Conservation (phyloP, 2,113 vertebrate genomes). For the Zosterops japonicus region DNA sequence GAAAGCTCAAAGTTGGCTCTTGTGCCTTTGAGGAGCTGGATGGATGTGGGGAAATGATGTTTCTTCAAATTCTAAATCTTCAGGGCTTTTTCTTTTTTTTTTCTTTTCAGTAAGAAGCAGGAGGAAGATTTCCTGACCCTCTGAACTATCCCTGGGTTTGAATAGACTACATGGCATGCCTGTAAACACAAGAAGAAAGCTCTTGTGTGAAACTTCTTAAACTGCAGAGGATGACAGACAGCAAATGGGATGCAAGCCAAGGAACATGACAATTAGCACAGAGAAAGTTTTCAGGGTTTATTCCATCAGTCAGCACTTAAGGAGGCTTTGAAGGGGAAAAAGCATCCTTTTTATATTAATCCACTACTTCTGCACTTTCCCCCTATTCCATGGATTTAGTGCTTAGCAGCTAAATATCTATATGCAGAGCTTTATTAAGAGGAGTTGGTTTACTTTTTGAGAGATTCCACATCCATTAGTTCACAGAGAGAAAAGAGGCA, state of each 20-base stretch:
- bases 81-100: not conserved
- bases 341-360: slow-evolving; percentile 65
- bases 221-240: slow-evolving; percentile 34
- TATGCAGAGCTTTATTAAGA: slow-evolving; percentile 58
- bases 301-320: slow-evolving; percentile 70
- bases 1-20: slow-evolving; percentile 38
- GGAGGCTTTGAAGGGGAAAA: slow-evolving; percentile 61
- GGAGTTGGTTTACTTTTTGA: slow-evolving; percentile 53
- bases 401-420: slow-evolving; percentile 60
- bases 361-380: slow-evolving; percentile 53
- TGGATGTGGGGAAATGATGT: not conserved
- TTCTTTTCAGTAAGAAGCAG: slow-evolving; percentile 3
- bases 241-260: slow-evolving; percentile 53
- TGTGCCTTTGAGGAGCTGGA: slow-evolving; percentile 35
- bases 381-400: slow-evolving; percentile 55
- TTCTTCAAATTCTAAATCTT: slow-evolving; percentile 43
- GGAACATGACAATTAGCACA: slow-evolving; percentile 60
- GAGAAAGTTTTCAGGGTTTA: slow-evolving; percentile 66
- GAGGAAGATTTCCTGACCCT: slow-evolving; percentile 58
- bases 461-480: slow-evolving; percentile 51
- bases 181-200: slow-evolving; percentile 58
- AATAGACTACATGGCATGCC: slow-evolving; percentile 15
- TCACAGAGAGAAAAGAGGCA: slow-evolving; percentile 26
- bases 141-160: slow-evolving; percentile 38
- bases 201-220: slow-evolving; percentile 63